Conservation (phyloP, 2,888 invertebrate genomes). For the Eristalis tenax region DNA sequence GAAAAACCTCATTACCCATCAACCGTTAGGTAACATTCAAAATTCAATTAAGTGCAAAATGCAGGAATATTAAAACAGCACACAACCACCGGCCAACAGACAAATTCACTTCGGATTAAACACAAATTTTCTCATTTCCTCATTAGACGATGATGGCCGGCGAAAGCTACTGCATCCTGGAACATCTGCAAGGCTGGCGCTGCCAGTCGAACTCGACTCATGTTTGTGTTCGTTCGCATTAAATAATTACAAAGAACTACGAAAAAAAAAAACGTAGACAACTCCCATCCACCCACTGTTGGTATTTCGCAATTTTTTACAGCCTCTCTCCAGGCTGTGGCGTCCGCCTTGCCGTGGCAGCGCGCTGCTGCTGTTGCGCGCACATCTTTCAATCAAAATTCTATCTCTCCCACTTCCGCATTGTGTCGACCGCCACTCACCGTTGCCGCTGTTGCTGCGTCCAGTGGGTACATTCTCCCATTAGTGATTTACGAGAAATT, state of each 20-base stretch:
- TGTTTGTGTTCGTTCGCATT: conserved; percentile 11
- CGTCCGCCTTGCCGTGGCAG: too few relatives aligned
- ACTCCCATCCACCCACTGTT: conserved; percentile 67
- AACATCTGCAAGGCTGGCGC: conserved; percentile 7
- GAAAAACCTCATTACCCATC: background rate
- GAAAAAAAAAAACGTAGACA: conserved; percentile 9
- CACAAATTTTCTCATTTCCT: conserved; percentile 49
- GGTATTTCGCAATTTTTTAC: conserved; percentile 62
- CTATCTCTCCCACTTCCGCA: conserved; percentile 59
- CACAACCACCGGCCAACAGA: background rate
- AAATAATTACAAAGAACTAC: conserved; percentile 41
- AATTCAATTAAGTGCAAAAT: conserved; percentile 55
- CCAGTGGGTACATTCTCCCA: conserved; percentile 37
- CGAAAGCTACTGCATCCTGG: conserved; percentile 33
- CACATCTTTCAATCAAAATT: conserved; percentile 69
- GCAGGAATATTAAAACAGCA: background rate
- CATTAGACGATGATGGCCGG: conserved; percentile 13
- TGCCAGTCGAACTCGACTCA: background rate
- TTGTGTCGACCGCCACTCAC: conserved; percentile 44
- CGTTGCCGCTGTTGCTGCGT: background rate
- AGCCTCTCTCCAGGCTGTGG: background rate
- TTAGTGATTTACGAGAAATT: conserved; percentile 69
- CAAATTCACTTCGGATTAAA: conserved; percentile 64
- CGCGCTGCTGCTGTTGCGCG: conserved; percentile 28
- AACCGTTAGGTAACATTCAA: conserved; percentile 24